These are phyloP conservation scores for Hypomecis punctinalis DNA, from an alignment of 2,888 invertebrate species.

Conservation along the genomic window DNA sequence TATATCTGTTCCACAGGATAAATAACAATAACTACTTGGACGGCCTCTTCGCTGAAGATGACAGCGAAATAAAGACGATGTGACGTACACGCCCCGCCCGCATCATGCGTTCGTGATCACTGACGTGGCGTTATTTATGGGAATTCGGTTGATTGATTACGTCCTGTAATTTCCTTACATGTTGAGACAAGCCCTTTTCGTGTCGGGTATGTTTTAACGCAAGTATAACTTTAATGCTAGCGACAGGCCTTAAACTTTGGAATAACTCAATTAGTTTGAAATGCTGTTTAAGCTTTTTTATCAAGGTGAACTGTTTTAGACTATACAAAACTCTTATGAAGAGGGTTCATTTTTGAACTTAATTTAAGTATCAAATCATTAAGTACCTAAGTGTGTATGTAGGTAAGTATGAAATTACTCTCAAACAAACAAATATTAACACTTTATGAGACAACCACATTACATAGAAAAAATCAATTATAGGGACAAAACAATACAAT, in stretches of 20 bases:
- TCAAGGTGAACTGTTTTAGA: too few species aligned
- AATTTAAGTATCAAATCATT: too few species aligned
- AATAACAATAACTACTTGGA: neutral
- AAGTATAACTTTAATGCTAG: neutral
- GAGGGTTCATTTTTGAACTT: too few species aligned
- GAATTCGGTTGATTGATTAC: constrained; percentile 37
- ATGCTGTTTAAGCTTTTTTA: neutral
- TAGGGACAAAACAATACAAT: too few species aligned
- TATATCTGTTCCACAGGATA: neutral
- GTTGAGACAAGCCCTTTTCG: constrained; percentile 31
- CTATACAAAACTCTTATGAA: too few species aligned
- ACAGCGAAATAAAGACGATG: constrained; percentile 27
- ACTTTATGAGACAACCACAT: too few species aligned
- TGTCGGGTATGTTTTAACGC: constrained; percentile 19
- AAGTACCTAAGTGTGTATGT: too few species aligned
- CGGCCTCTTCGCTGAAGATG: constrained; percentile 21
- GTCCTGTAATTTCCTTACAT: constrained; percentile 33
- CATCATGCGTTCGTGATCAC: constrained; percentile 33
- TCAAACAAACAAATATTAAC: too few species aligned
- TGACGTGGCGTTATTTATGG: constrained; percentile 30
- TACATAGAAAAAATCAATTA: too few species aligned
- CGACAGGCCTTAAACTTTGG: constrained; percentile 4
- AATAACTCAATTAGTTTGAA: neutral
- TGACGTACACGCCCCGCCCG: constrained; percentile 25
- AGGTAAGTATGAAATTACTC: too few species aligned